A percentile compares a stretch with the other conserved stretches of the same genome.
phyloP scores from a whole-genome alignment of 2,888 invertebrate genomes.

The Drosophila cracens region DNA sequence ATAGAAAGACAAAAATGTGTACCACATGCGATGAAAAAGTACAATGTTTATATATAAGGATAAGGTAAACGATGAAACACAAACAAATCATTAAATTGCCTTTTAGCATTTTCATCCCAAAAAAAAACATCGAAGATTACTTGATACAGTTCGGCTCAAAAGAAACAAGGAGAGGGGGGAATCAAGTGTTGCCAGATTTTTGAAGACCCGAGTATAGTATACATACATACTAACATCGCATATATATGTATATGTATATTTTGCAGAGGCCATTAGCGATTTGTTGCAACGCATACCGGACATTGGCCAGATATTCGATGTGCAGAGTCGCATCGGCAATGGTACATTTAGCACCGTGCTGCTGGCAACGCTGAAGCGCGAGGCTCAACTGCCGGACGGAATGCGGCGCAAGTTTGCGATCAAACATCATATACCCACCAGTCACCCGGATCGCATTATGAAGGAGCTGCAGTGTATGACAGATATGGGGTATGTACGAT shows the following conservation, averaged over 20 bases:
- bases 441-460: conserved; percentile 92
- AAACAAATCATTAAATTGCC: background rate
- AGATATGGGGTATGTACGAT: conserved; percentile 88
- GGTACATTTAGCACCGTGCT: conserved; percentile 96
- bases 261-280: conserved; percentile 82
- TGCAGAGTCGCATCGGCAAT: conserved; percentile 91
- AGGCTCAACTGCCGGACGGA: conserved; percentile 83
- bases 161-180: background rate
- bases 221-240: background rate
- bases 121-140: background rate
- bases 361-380: conserved; percentile 88
- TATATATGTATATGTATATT: background rate
- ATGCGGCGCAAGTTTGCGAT: conserved; percentile 90
- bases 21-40: background rate
- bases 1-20: background rate
- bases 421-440: conserved; percentile 94
- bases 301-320: conserved; percentile 88
- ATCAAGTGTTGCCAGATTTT: conserved; percentile 9
- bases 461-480: conserved; percentile 92
- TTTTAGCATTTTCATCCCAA: background rate
- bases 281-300: conserved; percentile 86
- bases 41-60: background rate
- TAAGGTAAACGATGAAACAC: background rate
- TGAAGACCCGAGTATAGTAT: background rate
- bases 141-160: background rate